These are phyloP conservation scores for Clanis bilineata DNA, from an alignment of 2,888 invertebrate genomes.

Conservation along the genomic window DNA sequence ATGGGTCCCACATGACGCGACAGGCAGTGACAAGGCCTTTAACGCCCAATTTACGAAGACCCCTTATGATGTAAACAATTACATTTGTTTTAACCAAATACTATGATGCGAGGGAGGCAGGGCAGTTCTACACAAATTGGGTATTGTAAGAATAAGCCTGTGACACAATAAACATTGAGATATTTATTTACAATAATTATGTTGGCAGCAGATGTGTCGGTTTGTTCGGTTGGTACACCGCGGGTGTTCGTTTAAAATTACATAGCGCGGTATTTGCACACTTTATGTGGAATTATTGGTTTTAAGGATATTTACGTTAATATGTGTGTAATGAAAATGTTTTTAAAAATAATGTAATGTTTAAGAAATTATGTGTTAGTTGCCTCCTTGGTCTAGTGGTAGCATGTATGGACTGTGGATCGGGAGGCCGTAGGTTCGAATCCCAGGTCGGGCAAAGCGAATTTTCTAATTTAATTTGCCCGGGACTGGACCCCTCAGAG, in stretches of 20 bases:
- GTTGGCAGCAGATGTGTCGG: slow-evolving; percentile 64
- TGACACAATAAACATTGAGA: slow-evolving; percentile 71
- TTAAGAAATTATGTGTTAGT: neutral
- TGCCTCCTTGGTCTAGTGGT: no score
- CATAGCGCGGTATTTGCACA: neutral
- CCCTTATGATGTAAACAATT: slow-evolving; percentile 19
- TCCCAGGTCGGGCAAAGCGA: no score
- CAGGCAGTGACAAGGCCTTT: slow-evolving; percentile 70
- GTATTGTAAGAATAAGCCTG: slow-evolving; percentile 48
- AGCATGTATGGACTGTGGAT: no score
- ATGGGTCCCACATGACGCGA: slow-evolving; percentile 74
- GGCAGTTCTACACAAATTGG: slow-evolving; percentile 39
- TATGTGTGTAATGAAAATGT: neutral
- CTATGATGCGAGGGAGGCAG: slow-evolving; percentile 15
- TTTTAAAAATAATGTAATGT: neutral
- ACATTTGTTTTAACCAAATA: slow-evolving; percentile 1
- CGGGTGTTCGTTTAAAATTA: slow-evolving; percentile 8
- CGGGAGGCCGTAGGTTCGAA: no score
- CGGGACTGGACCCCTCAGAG: no score
- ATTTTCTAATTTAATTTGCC: no score
- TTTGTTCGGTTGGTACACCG: slow-evolving; percentile 19
- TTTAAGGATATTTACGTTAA: neutral
- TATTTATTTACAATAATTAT: slow-evolving; percentile 70
- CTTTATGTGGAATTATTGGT: neutral
- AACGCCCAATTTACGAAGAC: slow-evolving; percentile 40